Evolutionary conservation across 2,888 invertebrate species (phyloP).

Genomic region (Diadegma fenestrale): DNA sequence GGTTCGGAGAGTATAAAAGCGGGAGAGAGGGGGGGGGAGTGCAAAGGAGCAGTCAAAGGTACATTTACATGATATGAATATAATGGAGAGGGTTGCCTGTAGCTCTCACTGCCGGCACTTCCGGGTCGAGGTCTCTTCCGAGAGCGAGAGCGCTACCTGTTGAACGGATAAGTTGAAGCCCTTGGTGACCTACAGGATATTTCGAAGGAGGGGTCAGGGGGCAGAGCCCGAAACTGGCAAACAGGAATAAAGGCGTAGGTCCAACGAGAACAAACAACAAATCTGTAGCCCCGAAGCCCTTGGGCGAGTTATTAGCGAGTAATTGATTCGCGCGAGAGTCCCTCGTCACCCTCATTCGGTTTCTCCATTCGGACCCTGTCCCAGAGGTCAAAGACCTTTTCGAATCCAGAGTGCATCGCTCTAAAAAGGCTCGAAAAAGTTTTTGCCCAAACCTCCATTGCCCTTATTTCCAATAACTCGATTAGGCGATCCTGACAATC

Average conservation of each 20-base stretch:
- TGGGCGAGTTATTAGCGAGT: background rate
- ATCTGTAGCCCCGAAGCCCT: slow-evolving; percentile 1
- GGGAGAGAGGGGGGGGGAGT: slow-evolving; percentile 43
- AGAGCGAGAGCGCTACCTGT: slow-evolving; percentile 82
- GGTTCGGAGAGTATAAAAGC: background rate
- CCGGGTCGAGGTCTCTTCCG: slow-evolving; percentile 72
- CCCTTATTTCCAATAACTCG: background rate
- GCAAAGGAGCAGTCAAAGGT: slow-evolving; percentile 72
- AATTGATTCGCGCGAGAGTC: background rate
- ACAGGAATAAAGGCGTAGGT: background rate
- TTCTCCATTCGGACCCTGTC: background rate
- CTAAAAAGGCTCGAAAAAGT: background rate
- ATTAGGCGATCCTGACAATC: background rate
- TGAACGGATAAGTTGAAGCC: slow-evolving; percentile 81
- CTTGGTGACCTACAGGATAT: slow-evolving; percentile 80
- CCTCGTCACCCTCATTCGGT: slow-evolving; percentile 19
- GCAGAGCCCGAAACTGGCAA: background rate
- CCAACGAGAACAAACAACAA: background rate
- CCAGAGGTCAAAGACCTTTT: background rate
- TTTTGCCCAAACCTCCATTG: background rate
- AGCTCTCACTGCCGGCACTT: slow-evolving; percentile 36
- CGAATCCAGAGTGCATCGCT: background rate
- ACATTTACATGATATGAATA: slow-evolving; percentile 85
- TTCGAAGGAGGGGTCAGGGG: slow-evolving; percentile 57
- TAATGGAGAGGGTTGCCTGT: slow-evolving; percentile 82